Percentiles rank a stretch among this genome's conserved stretches.
These are phyloP conservation scores for Poeciliopsis paucimaculata DNA, from an alignment of 2,797 vertebrate species.

Conservation along the genomic window DNA sequence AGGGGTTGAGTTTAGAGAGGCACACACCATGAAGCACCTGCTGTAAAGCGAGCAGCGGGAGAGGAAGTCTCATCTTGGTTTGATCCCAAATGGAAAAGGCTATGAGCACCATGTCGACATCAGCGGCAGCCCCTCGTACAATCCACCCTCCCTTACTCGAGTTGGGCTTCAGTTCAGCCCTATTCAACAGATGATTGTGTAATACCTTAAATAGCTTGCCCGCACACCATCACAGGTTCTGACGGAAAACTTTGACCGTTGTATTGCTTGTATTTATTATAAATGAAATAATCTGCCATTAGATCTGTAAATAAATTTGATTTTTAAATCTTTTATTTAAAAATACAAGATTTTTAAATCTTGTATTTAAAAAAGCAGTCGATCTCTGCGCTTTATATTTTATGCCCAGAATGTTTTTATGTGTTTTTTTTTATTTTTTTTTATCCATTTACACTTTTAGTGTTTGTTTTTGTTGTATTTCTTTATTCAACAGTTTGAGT, in stretches of 20 bases:
- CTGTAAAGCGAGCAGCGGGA: conserved; percentile 68
- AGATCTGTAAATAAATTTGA: no score
- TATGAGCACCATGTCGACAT: conserved; percentile 45
- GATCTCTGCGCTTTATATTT: not conserved
- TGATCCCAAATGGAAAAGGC: conserved; percentile 69
- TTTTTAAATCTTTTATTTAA: no score
- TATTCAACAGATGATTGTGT: conserved; percentile 56
- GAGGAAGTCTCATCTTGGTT: conserved; percentile 64
- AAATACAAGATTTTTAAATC: not conserved
- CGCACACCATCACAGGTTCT: conserved; percentile 33
- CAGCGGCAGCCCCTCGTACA: conserved; percentile 26
- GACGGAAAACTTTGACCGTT: conserved; percentile 25
- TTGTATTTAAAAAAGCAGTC: no score
- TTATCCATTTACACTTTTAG: not conserved
- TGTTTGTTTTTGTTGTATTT: not conserved
- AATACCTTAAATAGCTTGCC: conserved; percentile 45
- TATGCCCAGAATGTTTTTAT: not conserved
- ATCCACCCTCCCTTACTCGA: conserved; percentile 2
- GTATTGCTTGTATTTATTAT: conserved; percentile 3
- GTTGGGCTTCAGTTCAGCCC: conserved; percentile 45
- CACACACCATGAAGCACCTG: conserved; percentile 74
- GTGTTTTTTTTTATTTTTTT: no score
- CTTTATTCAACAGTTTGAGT: not conserved
- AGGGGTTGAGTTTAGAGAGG: conserved; percentile 67
- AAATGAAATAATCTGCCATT: no score